These are phyloP conservation scores for Liopterus haemorrhoidalis DNA, from an alignment of 2,888 invertebrate species.

Conservation along the genomic window DNA sequence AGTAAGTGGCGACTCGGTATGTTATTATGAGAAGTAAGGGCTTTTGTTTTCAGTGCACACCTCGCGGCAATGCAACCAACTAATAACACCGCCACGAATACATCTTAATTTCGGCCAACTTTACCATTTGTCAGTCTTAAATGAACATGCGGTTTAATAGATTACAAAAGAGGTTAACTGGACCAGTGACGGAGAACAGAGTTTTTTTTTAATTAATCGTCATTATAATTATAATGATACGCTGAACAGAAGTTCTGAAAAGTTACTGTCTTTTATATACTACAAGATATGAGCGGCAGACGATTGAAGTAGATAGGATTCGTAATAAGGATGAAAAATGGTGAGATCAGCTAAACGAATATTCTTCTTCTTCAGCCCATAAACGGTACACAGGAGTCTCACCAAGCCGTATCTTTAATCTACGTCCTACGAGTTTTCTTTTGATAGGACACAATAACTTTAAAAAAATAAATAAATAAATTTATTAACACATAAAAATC, in stretches of 20 bases:
- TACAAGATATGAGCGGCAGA: no score
- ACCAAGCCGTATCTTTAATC: no score
- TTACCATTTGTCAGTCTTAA: slow-evolving; percentile 17
- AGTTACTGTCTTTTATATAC: no score
- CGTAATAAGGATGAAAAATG: no score
- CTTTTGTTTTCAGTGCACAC: neutral
- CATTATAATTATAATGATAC: slow-evolving; percentile 1
- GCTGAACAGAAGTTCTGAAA: slow-evolving; percentile 1
- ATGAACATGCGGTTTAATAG: slow-evolving; percentile 19
- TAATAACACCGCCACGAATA: slow-evolving; percentile 17
- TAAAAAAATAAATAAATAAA: no score
- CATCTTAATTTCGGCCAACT: slow-evolving; percentile 15
- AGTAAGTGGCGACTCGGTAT: neutral
- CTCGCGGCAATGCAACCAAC: slow-evolving; percentile 10
- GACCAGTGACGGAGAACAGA: neutral
- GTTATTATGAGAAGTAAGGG: neutral
- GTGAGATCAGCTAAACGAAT: no score
- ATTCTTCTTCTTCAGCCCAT: no score
- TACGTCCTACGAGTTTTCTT: no score
- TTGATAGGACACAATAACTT: no score
- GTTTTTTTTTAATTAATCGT: neutral
- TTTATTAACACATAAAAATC: no score
- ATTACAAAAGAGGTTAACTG: slow-evolving; percentile 4
- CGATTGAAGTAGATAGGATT: no score
- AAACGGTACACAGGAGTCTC: no score